Conservation (phyloP, 2,888 invertebrate genomes). For the Nemurella pictetii region DNA sequence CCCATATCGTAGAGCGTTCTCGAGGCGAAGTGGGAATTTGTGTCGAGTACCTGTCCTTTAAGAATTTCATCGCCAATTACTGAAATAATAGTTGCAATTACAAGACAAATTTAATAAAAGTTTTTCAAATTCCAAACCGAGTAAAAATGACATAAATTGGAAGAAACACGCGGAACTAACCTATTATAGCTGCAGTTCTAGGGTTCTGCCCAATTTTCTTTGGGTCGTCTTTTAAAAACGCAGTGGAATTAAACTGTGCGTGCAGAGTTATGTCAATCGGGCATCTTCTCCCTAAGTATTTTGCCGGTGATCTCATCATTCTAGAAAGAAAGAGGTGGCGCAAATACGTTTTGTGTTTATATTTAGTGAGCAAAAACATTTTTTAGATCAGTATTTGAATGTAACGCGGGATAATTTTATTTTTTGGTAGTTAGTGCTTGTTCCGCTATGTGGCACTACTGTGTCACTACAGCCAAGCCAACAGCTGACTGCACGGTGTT, state of each 20-base stretch:
- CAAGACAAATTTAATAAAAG: not conserved
- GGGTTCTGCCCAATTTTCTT: not conserved
- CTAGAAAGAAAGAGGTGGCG: not conserved
- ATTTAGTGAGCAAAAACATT: too few species aligned
- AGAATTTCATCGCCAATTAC: conserved; percentile 80
- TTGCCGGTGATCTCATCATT: not conserved
- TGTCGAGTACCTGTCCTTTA: conserved; percentile 70
- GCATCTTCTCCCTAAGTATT: not conserved
- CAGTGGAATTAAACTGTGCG: not conserved
- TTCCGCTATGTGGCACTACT: not conserved
- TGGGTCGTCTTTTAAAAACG: not conserved
- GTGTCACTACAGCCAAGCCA: not conserved
- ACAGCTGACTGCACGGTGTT: not conserved
- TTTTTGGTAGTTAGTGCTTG: too few species aligned
- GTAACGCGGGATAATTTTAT: not conserved
- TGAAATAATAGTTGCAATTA: conserved; percentile 45
- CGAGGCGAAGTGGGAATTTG: conserved; percentile 67
- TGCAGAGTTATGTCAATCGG: not conserved
- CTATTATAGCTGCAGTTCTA: conserved; percentile 1
- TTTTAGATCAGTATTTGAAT: too few species aligned
- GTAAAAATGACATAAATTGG: not conserved
- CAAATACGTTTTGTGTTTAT: too few species aligned
- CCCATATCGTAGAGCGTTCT: conserved; percentile 64
- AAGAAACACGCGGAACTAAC: not conserved
- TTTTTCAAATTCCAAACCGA: not conserved